Evolutionary conservation across 1,140 invertebrate genomes (phyloP), one percentile per base, ranked within the genome.

Genomic region (Drosophila eugracilis): DNA sequence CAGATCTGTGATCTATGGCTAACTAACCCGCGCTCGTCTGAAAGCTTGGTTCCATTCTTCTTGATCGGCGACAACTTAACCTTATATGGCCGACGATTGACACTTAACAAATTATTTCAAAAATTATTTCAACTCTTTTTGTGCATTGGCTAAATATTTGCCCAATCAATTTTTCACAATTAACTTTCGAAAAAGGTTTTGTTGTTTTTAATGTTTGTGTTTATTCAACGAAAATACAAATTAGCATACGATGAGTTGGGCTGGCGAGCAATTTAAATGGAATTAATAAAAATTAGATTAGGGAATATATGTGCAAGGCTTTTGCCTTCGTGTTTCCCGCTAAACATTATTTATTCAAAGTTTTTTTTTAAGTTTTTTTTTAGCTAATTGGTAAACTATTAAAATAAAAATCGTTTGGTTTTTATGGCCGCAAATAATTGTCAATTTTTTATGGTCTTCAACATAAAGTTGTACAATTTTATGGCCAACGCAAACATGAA

Each of bases 121-220:
- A 70, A 85, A 77, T 78, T 78, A 66, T 83, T 59, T 39, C 10
- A 80, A 44, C 49, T 62, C n/a, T 30, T 45, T 26, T 62, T 14
- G 50, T 28, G 30, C 22, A 44, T 41, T 63, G 49, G 42, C 55
- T 75, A 63, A 83, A 58, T 79, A 84, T 81, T 88, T 86, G 83
- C 73, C 45, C 60, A 72, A 42, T 48, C 74, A 71, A 83, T 86
- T 86, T 88, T 88, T 86, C 83, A 86, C 78, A 88, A 86, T 86
- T 88, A 83, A 78, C 74, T 83, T 86, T 81, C 42, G 10, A 80
- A 69, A 70, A 69, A 70, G 24, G 36, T 37, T 48, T 37, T 47
- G 28, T 30, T 48, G 52, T 37, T 37, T 28, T 22, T 21, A 19
- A 3, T 32, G n/a, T 24, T 50, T 58, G 12, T 19, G 49, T 37